These are phyloP conservation scores for Florisuga fusca DNA, from an alignment of 2,797 vertebrate genomes.

Conservation along the genomic window DNA sequence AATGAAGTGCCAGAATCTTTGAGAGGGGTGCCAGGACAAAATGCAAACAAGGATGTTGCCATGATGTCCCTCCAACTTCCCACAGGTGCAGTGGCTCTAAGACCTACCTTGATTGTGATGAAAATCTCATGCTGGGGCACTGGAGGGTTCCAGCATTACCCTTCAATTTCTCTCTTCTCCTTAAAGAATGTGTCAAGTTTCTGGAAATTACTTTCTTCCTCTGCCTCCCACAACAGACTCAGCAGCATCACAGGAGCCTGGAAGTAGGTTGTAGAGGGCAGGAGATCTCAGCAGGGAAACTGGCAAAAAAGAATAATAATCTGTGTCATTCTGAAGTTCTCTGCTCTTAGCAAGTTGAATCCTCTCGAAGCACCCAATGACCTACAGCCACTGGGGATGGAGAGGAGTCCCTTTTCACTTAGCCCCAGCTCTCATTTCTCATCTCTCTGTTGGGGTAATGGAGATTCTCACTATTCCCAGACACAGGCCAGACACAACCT, in stretches of 20 bases:
- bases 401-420: background rate
- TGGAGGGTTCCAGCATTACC: background rate
- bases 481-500: background rate
- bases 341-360: background rate
- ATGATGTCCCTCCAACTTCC: background rate
- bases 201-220: background rate
- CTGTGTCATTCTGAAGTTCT: background rate
- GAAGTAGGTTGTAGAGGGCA: background rate
- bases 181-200: background rate
- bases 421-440: background rate
- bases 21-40: background rate
- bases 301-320: background rate
- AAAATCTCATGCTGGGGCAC: background rate
- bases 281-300: background rate
- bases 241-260: background rate
- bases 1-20: background rate
- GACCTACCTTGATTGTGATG: background rate
- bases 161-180: background rate
- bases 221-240: background rate
- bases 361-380: background rate
- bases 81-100: background rate
- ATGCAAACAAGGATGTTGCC: background rate
- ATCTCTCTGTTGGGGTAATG: background rate
- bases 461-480: background rate
- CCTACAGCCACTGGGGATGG: accelerated